Evolutionary conservation across 1,140 invertebrate species (phyloP), one percentile per base, ranked within the genome.

Genomic region (Calephelis virginiensis): DNA sequence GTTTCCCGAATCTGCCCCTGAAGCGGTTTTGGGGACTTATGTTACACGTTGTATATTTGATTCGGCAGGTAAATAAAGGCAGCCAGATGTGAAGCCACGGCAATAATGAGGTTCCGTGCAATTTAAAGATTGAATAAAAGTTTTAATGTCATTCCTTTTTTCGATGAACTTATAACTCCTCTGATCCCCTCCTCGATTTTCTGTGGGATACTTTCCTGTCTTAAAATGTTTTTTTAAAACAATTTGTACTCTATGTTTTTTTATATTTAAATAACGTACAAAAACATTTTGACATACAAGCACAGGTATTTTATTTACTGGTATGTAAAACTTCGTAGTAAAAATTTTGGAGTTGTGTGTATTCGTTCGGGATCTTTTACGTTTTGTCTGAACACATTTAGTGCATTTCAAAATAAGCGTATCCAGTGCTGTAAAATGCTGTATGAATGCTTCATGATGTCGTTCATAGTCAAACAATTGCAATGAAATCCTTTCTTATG

Each of bases 371-470:
- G 49, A 50, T 17, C 60, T 61, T 13, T 43, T 61, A 61, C 60
- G n/a, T 66, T 61, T 61, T 12, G 59, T 66, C 61, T n/a, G 9
- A 47, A 63, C 17, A 28, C 49, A 14, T 17, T 50, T 50, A 13
- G 49, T 50, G 43, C 37, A 37, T 61, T 17, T n/a, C 14, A 37
- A 11, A 45, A 62, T 62, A 17, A 47, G 40, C 0, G 12, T 62
- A 17, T 62, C 61, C 40, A 46, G 61, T 14, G 13, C 40, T 50
- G 49, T 17, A 17, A 50, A 50, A 50, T 8, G 49, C 49, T 50
- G 49, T 50, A 50, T 49, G 12, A 49, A 49, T n/a, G 13, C 13
- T 49, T 49, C 12, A 49, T 49, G 47, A 49, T 49, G 13, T 49
- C 47, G 13, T 49, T 49, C 12, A 49, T 49, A 13, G 47, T 49